Base-by-base conservation (phyloP, 92 coral and sea anemone species). In the Porites rus region DNA sequence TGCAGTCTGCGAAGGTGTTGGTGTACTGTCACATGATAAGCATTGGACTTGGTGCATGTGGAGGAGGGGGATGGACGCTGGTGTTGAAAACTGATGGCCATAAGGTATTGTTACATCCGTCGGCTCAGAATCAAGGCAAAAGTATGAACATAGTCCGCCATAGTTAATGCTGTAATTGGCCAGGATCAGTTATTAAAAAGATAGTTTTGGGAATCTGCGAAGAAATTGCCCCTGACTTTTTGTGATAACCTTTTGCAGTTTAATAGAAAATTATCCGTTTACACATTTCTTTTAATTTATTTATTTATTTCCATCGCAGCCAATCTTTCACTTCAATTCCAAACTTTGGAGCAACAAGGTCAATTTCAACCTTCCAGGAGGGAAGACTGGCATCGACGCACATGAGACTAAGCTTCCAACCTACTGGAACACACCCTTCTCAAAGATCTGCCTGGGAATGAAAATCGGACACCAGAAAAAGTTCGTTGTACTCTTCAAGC, bases 41-140 rank as follows among this genome's bases (percentile, higher is more conserved):
- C 12, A 38, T 10, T 25, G 50, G n/a, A 19, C 68, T 56, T 19
- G 88, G 76, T 6, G 84, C 80, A 18, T 88, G 92, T 53, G 88
- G 88, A 6, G 92, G 88, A 52, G 88, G 85, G n/a, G 92, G 88
- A 76, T 88, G 88, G 88, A 74, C 92, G 60, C 92, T 88, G 60
- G 92, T 72, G 8, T 78, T 88, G 88, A 88, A 83, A 74, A 83
- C 60, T 61, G 79, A 88, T 43, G 92, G 88, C 17, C 16, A 22
- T 8, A 82, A 82, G 84, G 92, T 83, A 88, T 7, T 14, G 25
- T 67, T 13, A 21, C 72, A 21, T 10, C 20, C 2, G 19, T 14
- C 18, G 3, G 13, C 66, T 62, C 1, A 54, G 60, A 54, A 54
- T 54, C 10, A 9, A 54, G 14, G 14, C 60, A 8, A 54, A 54